Evolutionary conservation across 2,113 vertebrate species (phyloP).

Genomic region (Raja brachyura): DNA sequence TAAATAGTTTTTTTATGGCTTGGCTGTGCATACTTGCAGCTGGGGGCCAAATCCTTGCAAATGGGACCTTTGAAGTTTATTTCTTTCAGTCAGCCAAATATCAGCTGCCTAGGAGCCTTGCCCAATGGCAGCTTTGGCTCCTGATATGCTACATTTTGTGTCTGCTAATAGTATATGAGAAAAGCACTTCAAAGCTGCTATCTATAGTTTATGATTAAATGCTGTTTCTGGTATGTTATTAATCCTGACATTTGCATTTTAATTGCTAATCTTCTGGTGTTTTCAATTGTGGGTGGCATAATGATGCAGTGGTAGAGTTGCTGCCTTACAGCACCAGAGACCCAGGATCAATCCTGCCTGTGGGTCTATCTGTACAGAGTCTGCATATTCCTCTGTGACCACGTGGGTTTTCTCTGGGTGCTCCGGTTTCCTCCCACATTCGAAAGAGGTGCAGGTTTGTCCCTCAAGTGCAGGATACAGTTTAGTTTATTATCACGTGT

Average conservation of each 20-base stretch:
- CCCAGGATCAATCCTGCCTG: no score
- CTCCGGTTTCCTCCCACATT: no score
- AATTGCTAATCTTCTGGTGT: conserved; percentile 8
- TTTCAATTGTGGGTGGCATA: background rate
- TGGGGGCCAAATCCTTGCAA: conserved; percentile 44
- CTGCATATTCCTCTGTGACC: no score
- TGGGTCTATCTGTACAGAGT: no score
- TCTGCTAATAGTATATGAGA: background rate
- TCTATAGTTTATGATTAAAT: background rate
- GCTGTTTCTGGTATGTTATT: background rate
- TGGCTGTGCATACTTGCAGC: conserved; percentile 47
- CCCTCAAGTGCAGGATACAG: no score
- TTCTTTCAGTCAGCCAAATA: conserved; percentile 44
- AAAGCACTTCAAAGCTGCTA: conserved; percentile 9
- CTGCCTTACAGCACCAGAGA: no score
- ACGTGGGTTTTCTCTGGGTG: no score
- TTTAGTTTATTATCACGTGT: no score
- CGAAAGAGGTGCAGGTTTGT: no score
- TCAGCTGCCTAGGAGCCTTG: conserved; percentile 46
- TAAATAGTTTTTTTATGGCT: conserved; percentile 42
- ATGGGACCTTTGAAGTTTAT: conserved; percentile 49
- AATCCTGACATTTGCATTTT: conserved; percentile 31
- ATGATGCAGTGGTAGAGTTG: no score
- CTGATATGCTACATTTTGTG: conserved; percentile 42
- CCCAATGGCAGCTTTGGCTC: conserved; percentile 42